Evolutionary conservation across 2,888 invertebrate genomes (phyloP).

Genomic region (Zonitis immaculata): DNA sequence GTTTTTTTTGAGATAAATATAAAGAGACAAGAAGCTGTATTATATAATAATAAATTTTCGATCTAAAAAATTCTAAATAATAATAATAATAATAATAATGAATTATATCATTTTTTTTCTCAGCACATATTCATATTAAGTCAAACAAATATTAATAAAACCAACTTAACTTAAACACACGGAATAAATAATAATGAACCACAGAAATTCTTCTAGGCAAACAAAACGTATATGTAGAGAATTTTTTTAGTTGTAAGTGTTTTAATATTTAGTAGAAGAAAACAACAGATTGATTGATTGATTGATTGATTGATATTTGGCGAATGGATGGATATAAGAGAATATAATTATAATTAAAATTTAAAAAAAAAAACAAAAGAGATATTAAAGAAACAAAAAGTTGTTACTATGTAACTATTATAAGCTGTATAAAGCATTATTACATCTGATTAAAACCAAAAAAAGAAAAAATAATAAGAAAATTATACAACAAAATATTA

Average conservation of each 20-base stretch:
- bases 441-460: constrained; percentile 51
- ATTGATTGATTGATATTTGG: too few species aligned
- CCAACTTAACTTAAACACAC: too few species aligned
- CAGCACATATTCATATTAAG: constrained; percentile 1
- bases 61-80: too few species aligned
- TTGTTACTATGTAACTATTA: constrained; percentile 71
- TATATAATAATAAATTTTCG: too few species aligned
- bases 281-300: background rate
- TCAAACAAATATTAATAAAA: background rate
- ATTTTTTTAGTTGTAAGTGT: constrained; percentile 66
- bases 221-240: constrained; percentile 48
- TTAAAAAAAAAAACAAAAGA: background rate
- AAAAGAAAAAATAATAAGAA: background rate
- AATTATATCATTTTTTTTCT: constrained; percentile 18
- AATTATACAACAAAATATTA: constrained; percentile 65
- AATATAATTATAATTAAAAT: background rate
- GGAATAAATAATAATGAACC: background rate
- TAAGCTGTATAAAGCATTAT: constrained; percentile 63
- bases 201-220: background rate
- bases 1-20: constrained; percentile 33
- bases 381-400: constrained; percentile 39
- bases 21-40: background rate
- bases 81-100: constrained; percentile 10
- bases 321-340: background rate
- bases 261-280: constrained; percentile 27